Conservation (phyloP, 2,113 vertebrate species). For the Lipophrys pholis region DNA sequence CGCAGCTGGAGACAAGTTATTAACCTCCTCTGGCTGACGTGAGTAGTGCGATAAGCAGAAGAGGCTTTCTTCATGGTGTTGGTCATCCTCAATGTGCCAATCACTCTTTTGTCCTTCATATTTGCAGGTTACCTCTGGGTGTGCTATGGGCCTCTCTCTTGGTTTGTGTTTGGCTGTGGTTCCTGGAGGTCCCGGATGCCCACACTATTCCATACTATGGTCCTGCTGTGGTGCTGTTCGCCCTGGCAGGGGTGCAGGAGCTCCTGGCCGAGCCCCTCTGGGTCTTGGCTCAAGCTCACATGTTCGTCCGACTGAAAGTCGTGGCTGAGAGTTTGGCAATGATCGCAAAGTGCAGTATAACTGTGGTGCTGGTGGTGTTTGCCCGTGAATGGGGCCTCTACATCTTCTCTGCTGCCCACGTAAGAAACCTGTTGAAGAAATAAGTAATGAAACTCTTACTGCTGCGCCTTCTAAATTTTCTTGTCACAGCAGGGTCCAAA, state of each 20-base stretch:
- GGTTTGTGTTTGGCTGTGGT: slow-evolving; percentile 89
- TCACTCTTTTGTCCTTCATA: neutral
- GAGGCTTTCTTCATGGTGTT: too few species aligned
- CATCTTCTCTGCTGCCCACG: slow-evolving; percentile 90
- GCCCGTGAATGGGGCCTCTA: slow-evolving; percentile 90
- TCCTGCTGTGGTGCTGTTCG: slow-evolving; percentile 90
- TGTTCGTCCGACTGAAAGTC: slow-evolving; percentile 94
- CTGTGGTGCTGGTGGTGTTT: slow-evolving; percentile 86
- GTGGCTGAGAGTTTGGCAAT: slow-evolving; percentile 93
- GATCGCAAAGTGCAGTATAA: slow-evolving; percentile 89
- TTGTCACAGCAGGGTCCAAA: too few species aligned
- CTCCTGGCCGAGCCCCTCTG: slow-evolving; percentile 94
- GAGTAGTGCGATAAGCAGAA: slow-evolving; percentile 71
- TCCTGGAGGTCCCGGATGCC: slow-evolving; percentile 91
- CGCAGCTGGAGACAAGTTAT: slow-evolving; percentile 92
- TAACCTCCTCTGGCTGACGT: slow-evolving; percentile 96
- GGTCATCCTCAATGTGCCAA: neutral
- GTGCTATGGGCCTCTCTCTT: slow-evolving; percentile 89
- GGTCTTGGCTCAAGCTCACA: slow-evolving; percentile 94
- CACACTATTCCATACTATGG: slow-evolving; percentile 88
- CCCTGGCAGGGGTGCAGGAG: slow-evolving; percentile 91
- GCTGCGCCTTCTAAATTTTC: too few species aligned
- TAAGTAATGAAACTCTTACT: too few species aligned
- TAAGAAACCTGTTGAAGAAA: slow-evolving; percentile 59
- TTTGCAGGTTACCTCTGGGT: slow-evolving; percentile 90